Evolutionary conservation across 2,113 vertebrate species (phyloP).

Genomic region (Turnix velox): DNA sequence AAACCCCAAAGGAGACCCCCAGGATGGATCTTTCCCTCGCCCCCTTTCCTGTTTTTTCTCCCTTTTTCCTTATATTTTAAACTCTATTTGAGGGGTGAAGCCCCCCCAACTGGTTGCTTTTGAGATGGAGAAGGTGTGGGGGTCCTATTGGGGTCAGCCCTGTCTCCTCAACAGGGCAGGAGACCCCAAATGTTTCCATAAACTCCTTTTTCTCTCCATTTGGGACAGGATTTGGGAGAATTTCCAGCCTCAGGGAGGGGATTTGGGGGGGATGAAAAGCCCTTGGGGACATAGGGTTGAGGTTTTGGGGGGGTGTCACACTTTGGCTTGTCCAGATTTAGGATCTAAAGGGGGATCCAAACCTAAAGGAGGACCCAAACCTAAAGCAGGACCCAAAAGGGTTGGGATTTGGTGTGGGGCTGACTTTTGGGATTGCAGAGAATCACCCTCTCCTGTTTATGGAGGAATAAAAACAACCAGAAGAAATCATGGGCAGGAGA

Average conservation of each 20-base stretch:
- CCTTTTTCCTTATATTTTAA: background rate
- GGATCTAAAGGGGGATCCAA: no score
- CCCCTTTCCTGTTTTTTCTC: rapidly evolving
- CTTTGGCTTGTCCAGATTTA: background rate
- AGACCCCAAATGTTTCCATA: background rate
- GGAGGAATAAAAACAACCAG: background rate
- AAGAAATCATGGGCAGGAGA: background rate
- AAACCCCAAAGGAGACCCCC: background rate
- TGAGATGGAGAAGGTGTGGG: background rate
- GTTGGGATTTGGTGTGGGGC: background rate
- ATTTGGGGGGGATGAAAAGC: rapidly evolving
- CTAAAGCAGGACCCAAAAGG: conserved; percentile 5
- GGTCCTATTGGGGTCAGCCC: background rate
- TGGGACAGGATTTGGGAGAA: background rate
- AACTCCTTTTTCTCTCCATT: background rate
- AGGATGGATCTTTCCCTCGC: background rate
- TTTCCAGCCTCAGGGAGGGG: background rate
- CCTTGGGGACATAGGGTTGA: background rate
- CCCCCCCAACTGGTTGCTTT: rapidly evolving
- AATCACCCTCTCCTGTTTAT: background rate
- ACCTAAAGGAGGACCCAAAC: background rate
- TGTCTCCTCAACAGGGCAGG: no score
- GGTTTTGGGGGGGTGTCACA: background rate
- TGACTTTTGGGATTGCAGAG: conserved; percentile 12
- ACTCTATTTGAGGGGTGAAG: background rate